Conservation (phyloP, 2,113 vertebrate genomes). For the Lutjanus erythropterus region DNA sequence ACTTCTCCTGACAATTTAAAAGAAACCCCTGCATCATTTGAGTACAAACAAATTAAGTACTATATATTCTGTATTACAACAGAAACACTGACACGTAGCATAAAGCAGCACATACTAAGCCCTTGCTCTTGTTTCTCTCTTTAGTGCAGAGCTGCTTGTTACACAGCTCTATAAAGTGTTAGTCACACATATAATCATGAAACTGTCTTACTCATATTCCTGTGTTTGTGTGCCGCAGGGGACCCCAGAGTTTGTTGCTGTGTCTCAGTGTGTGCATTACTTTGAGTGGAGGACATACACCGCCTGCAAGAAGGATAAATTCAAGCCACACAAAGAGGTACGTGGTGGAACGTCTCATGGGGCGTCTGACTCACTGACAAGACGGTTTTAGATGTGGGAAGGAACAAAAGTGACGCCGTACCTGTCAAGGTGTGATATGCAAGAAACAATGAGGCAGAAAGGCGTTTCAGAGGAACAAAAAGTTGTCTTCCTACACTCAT, state of each 20-base stretch:
- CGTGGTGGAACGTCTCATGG: background rate
- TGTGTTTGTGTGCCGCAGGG: slow-evolving; percentile 83
- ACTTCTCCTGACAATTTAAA: background rate
- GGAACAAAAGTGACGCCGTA: background rate
- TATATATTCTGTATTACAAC: background rate
- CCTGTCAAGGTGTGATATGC: background rate
- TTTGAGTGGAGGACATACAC: slow-evolving; percentile 95
- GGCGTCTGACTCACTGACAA: too few relatives aligned
- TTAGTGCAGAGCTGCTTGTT: too few relatives aligned
- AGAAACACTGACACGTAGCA: background rate
- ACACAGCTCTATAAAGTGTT: background rate
- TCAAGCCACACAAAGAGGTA: slow-evolving; percentile 95
- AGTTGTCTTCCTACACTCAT: background rate
- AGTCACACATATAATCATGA: background rate
- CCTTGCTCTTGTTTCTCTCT: too few relatives aligned
- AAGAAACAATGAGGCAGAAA: background rate
- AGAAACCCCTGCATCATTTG: background rate
- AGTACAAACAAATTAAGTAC: background rate
- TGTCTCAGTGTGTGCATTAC: slow-evolving; percentile 92
- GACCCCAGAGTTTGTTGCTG: slow-evolving; percentile 93
- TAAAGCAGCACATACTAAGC: too few relatives aligned
- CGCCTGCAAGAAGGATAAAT: slow-evolving; percentile 91
- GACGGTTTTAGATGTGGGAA: background rate
- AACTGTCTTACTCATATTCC: slow-evolving; percentile 3
- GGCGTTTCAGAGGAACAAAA: slow-evolving; percentile 7